A percentile compares a stretch with the other conserved stretches of the same genome.
Conservation (phyloP, 2,113 vertebrate genomes). For the Eublepharis macularius region DNA sequence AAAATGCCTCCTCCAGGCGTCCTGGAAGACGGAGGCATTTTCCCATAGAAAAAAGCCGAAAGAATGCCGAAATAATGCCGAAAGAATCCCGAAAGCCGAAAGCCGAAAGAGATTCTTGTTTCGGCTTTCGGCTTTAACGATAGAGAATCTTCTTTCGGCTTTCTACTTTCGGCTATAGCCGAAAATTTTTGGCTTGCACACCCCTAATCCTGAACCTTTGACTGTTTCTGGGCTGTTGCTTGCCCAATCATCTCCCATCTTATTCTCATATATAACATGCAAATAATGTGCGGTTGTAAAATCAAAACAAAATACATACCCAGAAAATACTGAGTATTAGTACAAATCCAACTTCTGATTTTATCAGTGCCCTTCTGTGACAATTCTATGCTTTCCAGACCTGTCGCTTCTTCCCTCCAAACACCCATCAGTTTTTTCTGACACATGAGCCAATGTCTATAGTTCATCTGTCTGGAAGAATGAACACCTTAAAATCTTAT, state of each 20-base stretch:
- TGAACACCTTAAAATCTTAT: neutral
- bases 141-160: too few species aligned
- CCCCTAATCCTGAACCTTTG: too few species aligned
- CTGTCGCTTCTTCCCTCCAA: slow-evolving; percentile 27
- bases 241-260: neutral
- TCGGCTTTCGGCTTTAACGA: too few species aligned
- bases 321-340: neutral
- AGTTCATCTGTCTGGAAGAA: neutral
- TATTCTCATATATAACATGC: neutral
- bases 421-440: slow-evolving; percentile 30
- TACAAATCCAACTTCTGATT: slow-evolving; percentile 20
- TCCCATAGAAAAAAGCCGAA: too few species aligned
- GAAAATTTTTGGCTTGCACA: too few species aligned
- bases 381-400: slow-evolving; percentile 31
- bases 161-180: too few species aligned
- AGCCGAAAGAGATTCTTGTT: too few species aligned
- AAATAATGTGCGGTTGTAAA: neutral
- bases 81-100: too few species aligned
- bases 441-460: neutral
- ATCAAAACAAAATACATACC: neutral
- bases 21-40: too few species aligned
- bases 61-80: too few species aligned
- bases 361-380: neutral
- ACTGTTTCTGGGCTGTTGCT: neutral
- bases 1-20: too few species aligned